Conservation (phyloP, 2,888 invertebrate species). For the Resseliella maxima region DNA sequence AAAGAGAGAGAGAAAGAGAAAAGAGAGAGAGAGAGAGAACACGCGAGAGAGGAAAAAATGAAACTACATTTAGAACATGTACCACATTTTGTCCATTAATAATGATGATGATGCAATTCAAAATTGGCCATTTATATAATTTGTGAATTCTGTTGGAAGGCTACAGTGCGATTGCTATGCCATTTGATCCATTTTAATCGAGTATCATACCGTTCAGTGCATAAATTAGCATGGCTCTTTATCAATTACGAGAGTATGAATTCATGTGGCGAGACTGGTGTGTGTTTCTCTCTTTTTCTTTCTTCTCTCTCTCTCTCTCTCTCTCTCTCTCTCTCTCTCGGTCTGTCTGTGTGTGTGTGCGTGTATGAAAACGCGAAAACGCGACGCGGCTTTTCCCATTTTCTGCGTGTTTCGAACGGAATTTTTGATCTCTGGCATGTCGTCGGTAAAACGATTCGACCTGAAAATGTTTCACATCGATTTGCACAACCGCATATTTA, state of each 20-base stretch:
- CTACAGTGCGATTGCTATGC: background rate
- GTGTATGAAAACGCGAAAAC: background rate
- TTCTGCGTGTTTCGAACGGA: too few relatives aligned
- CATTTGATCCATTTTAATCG: background rate
- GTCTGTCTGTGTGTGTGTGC: background rate
- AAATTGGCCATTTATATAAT: background rate
- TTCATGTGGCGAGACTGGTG: too few relatives aligned
- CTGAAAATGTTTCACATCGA: slow-evolving; percentile 7
- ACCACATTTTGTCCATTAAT: background rate
- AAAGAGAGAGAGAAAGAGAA: too few relatives aligned
- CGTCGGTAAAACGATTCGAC: background rate
- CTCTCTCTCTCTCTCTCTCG: too few relatives aligned
- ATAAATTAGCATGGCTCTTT: slow-evolving; percentile 21
- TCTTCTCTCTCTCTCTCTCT: too few relatives aligned
- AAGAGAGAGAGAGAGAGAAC: too few relatives aligned
- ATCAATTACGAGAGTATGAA: background rate
- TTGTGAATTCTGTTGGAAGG: background rate
- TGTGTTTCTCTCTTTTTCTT: too few relatives aligned
- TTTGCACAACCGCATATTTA: slow-evolving; percentile 32
- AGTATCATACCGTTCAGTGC: slow-evolving; percentile 25
- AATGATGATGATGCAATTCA: too few relatives aligned
- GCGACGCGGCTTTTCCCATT: too few relatives aligned
- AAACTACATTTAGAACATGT: background rate
- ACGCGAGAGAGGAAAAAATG: too few relatives aligned
- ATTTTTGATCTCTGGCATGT: slow-evolving; percentile 32